A percentile compares a stretch with the other conserved stretches of the same genome.
Conservation (phyloP, 1,140 invertebrate genomes). For the Cepaea nemoralis region DNA sequence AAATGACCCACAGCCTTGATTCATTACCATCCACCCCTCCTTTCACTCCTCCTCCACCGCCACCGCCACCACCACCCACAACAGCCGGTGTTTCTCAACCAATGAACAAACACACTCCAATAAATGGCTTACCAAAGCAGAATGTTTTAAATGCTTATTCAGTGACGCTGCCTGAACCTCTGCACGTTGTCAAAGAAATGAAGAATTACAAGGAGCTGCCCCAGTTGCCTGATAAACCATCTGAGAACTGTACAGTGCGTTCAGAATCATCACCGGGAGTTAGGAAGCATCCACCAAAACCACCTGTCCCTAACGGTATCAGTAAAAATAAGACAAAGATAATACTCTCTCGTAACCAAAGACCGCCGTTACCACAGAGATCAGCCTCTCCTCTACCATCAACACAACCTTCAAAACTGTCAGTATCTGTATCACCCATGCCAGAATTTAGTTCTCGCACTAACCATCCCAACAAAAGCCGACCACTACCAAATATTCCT, state of each 20-base stretch:
- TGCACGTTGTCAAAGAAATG: not conserved
- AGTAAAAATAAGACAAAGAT: not conserved
- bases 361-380: not conserved
- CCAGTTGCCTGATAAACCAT: not conserved
- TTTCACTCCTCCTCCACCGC: not conserved
- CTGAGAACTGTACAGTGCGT: not conserved
- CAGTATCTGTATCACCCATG: not conserved
- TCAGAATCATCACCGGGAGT: not conserved
- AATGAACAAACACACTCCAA: not conserved
- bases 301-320: not conserved
- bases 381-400: not conserved
- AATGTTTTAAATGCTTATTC: not conserved
- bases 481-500: conserved; percentile 20
- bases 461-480: not conserved
- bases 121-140: not conserved
- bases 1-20: not conserved
- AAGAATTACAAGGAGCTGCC: not conserved
- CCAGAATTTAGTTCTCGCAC: not conserved
- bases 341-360: not conserved
- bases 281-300: not conserved
- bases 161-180: not conserved
- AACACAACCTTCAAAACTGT: not conserved
- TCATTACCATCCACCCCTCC: not conserved
- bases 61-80: too few relatives aligned
- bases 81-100: not conserved